Conservation (phyloP, 2,888 invertebrate genomes). For the Conchocele bisecta region DNA sequence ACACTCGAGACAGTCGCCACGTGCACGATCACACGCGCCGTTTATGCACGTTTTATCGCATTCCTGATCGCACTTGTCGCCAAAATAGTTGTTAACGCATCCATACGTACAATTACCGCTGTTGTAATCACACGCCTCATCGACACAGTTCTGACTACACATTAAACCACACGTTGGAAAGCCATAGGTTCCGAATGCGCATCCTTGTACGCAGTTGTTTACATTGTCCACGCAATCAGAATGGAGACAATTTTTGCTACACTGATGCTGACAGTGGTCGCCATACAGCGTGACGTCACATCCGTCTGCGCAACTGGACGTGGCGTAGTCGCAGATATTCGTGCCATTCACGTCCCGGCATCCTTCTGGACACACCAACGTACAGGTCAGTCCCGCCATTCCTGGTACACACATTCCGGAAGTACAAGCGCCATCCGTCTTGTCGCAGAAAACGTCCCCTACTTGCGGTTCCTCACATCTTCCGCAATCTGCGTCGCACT, state of each 20-base stretch:
- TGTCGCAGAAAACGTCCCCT: constrained; percentile 35
- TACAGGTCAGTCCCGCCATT: constrained; percentile 32
- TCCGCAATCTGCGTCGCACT: constrained; percentile 34
- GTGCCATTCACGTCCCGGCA: constrained; percentile 33
- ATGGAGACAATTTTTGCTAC: constrained; percentile 40
- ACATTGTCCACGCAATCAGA: constrained; percentile 31
- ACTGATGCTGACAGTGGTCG: constrained; percentile 23
- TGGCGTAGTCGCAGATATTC: constrained; percentile 27
- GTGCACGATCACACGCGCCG: constrained; percentile 30
- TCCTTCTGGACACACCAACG: constrained; percentile 2
- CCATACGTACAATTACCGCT: constrained; percentile 30
- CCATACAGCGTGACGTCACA: constrained; percentile 48
- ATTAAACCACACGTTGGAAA: constrained; percentile 10
- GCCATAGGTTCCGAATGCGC: constrained; percentile 46
- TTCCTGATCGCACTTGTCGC: constrained; percentile 15
- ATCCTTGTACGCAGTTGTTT: constrained; percentile 42
- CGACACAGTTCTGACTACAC: constrained; percentile 41
- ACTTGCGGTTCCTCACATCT: constrained; percentile 12
- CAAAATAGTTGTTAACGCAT: constrained; percentile 32
- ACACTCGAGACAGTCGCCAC: constrained; percentile 48
- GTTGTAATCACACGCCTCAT: constrained; percentile 20
- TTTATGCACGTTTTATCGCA: constrained; percentile 49
- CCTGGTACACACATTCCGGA: constrained; percentile 33
- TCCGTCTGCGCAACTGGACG: constrained; percentile 42
- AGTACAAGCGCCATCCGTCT: constrained; percentile 28